phyloP scores from a whole-genome alignment of 2,797 vertebrate species.

The Micromesistius poutassou region DNA sequence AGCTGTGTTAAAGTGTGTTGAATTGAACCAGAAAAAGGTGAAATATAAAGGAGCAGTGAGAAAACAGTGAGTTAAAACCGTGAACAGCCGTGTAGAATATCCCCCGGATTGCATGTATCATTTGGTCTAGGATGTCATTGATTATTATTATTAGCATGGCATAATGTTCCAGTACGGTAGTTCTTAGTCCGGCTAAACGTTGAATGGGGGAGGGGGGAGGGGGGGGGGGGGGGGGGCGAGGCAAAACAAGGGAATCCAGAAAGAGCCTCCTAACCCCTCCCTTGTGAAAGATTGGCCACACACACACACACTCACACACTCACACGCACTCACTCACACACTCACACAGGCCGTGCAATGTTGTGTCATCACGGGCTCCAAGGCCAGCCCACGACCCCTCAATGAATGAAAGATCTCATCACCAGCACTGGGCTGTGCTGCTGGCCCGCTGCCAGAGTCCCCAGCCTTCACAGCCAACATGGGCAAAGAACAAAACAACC shows the following conservation, averaged over 20 bases:
- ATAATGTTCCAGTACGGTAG: background rate
- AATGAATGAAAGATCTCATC: constrained; percentile 37
- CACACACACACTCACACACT: background rate
- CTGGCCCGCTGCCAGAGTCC: constrained; percentile 17
- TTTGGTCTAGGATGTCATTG: background rate
- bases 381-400: constrained; percentile 22
- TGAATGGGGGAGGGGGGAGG: background rate
- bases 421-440: constrained; percentile 13
- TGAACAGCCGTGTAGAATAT: background rate
- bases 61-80: background rate
- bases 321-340: background rate
- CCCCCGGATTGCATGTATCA: constrained; percentile 24
- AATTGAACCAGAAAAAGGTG: background rate
- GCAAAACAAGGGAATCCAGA: background rate
- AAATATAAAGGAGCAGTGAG: background rate
- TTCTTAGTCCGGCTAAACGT: background rate
- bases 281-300: background rate
- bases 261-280: background rate
- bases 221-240: background rate
- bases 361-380: background rate
- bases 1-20: no score
- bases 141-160: background rate
- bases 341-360: background rate
- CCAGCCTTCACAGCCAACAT: background rate
- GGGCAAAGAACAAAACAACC: background rate